phyloP scores from a whole-genome alignment of 2,888 invertebrate species.

The Trisateles emortualis region DNA sequence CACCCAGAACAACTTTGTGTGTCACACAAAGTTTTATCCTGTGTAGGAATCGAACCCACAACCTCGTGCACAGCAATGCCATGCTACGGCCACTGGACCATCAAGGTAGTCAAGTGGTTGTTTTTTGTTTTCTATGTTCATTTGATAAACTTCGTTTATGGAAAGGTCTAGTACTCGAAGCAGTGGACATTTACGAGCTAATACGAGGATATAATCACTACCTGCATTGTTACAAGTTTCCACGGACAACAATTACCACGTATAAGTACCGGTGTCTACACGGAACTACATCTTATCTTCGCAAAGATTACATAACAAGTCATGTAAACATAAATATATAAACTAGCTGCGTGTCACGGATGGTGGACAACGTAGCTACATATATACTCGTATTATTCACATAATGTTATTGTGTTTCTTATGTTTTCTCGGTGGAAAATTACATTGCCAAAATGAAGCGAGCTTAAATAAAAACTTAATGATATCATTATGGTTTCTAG shows the following conservation, averaged over 20 bases:
- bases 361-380: constrained; percentile 29
- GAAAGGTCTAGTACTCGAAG: not conserved
- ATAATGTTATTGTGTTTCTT: constrained; percentile 25
- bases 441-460: constrained; percentile 15
- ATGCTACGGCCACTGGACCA: too few relatives aligned
- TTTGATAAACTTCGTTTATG: too few relatives aligned
- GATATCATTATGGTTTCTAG: constrained; percentile 28
- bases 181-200: constrained; percentile 2
- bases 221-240: constrained; percentile 29
- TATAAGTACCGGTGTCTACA: constrained; percentile 32
- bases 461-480: constrained; percentile 21
- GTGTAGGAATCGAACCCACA: too few relatives aligned
- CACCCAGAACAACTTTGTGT: too few relatives aligned
- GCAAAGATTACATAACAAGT: constrained; percentile 54
- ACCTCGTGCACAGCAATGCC: too few relatives aligned
- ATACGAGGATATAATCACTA: constrained; percentile 14
- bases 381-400: constrained; percentile 10
- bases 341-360: constrained; percentile 43
- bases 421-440: constrained; percentile 15
- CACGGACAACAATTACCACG: constrained; percentile 30
- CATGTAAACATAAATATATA: constrained; percentile 40
- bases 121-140: too few relatives aligned
- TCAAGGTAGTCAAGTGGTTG: too few relatives aligned
- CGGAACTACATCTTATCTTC: constrained; percentile 49
- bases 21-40: too few relatives aligned